phyloP scores from a whole-genome alignment of 1,140 invertebrate species.

The Cecropterus lyciades region DNA sequence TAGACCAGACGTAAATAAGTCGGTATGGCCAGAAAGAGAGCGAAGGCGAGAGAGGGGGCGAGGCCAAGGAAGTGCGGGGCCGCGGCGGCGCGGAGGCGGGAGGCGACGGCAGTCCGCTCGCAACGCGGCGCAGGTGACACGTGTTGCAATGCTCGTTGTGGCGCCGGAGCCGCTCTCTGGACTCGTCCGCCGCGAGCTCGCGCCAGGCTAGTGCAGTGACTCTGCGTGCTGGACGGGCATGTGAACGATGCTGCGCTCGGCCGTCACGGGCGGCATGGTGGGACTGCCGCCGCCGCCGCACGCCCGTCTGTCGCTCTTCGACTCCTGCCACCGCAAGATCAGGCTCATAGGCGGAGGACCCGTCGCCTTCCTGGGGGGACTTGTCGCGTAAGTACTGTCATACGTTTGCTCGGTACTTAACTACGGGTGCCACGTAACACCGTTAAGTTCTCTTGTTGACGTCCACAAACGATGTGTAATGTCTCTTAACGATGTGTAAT shows the following conservation, averaged over 20 bases:
- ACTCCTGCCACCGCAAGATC: slow-evolving; percentile 89
- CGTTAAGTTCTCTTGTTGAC: neutral
- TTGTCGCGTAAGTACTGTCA: slow-evolving; percentile 87
- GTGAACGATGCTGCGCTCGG: slow-evolving; percentile 77
- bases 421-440: neutral
- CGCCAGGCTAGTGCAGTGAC: slow-evolving; percentile 60
- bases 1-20: slow-evolving; percentile 30
- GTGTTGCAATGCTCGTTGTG: slow-evolving; percentile 71
- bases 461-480: too few relatives aligned
- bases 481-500: too few relatives aligned
- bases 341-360: slow-evolving; percentile 86
- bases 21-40: slow-evolving; percentile 24
- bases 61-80: slow-evolving; percentile 30
- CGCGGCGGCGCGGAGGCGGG: slow-evolving; percentile 22
- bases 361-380: slow-evolving; percentile 87
- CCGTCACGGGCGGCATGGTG: slow-evolving; percentile 67
- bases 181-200: slow-evolving; percentile 64
- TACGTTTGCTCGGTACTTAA: too few relatives aligned
- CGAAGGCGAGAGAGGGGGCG: slow-evolving; percentile 1
- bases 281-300: slow-evolving; percentile 74
- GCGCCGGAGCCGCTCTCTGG: slow-evolving; percentile 58
- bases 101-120: slow-evolving; percentile 52
- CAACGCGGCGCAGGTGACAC: slow-evolving; percentile 49
- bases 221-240: slow-evolving; percentile 43
- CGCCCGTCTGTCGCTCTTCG: slow-evolving; percentile 86